A percentile compares a stretch with the other conserved stretches of the same genome.
Evolutionary conservation across 2,113 vertebrate species (phyloP).

Genomic region (Physeter macrocephalus): DNA sequence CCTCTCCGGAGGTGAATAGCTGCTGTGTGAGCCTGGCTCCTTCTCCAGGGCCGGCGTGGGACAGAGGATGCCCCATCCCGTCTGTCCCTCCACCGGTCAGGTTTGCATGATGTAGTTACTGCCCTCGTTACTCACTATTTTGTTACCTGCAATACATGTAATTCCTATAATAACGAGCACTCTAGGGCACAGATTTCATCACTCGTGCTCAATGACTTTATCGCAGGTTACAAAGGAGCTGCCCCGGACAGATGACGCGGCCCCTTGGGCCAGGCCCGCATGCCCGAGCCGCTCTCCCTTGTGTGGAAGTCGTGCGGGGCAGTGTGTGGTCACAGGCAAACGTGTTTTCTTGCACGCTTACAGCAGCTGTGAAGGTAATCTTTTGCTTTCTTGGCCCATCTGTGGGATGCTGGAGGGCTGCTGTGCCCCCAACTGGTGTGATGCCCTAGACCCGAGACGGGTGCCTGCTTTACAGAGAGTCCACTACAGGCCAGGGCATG

Average conservation of each 20-base stretch:
- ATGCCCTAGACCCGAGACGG: accelerated
- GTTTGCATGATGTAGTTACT: neutral
- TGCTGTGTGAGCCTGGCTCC: neutral
- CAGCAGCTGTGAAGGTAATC: neutral
- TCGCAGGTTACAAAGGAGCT: neutral
- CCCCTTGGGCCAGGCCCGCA: neutral
- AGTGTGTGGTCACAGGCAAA: neutral
- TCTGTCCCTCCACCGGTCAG: neutral
- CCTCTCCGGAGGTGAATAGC: neutral
- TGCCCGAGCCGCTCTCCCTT: accelerated
- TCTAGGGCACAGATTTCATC: neutral
- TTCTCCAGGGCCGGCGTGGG: neutral
- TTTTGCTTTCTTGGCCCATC: neutral
- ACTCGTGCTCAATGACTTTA: neutral
- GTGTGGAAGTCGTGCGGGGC: accelerated
- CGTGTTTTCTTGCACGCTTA: accelerated
- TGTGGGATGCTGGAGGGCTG: neutral
- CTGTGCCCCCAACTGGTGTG: neutral
- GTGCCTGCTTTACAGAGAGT: neutral
- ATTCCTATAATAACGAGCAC: slow-evolving; percentile 21
- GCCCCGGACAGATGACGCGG: neutral
- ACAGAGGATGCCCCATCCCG: accelerated
- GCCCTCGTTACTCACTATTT: neutral
- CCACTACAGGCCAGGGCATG: accelerated
- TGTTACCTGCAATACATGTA: neutral